Evolutionary conservation across 92 coral and sea anemone genomes (phyloP).

Genomic region (Epizoanthus rinbou): DNA sequence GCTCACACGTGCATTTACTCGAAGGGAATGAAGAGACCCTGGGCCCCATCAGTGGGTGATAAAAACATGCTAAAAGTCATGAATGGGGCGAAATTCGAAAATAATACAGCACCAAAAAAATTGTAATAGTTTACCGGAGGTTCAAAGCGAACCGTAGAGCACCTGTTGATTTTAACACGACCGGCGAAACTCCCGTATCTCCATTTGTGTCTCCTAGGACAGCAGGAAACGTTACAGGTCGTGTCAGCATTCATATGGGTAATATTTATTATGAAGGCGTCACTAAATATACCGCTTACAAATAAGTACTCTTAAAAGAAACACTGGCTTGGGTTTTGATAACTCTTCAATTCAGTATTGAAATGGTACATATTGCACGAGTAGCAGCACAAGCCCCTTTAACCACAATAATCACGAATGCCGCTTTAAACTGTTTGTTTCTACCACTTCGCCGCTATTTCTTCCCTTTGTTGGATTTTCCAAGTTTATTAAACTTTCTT

Average conservation of each 20-base stretch:
- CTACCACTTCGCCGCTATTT: not conserved
- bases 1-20: not conserved
- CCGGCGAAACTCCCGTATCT: not conserved
- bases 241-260: not conserved
- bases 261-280: not conserved
- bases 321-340: not conserved
- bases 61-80: conserved; percentile 7
- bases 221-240: not conserved
- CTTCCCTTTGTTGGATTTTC: not conserved
- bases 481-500: conserved; percentile 20
- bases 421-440: not conserved
- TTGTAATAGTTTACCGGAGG: not conserved
- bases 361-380: too few relatives aligned
- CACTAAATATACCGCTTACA: not conserved
- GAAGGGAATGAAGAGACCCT: not conserved
- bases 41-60: not conserved
- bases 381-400: not conserved
- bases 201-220: not conserved
- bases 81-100: not conserved
- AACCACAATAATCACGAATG: not conserved
- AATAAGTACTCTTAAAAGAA: not conserved
- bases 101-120: conserved; percentile 1
- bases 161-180: not conserved
- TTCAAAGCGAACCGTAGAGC: not conserved
- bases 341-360: too few relatives aligned